Base-by-base conservation (phyloP, 2,113 vertebrate species). In the Lepus europaeus region DNA sequence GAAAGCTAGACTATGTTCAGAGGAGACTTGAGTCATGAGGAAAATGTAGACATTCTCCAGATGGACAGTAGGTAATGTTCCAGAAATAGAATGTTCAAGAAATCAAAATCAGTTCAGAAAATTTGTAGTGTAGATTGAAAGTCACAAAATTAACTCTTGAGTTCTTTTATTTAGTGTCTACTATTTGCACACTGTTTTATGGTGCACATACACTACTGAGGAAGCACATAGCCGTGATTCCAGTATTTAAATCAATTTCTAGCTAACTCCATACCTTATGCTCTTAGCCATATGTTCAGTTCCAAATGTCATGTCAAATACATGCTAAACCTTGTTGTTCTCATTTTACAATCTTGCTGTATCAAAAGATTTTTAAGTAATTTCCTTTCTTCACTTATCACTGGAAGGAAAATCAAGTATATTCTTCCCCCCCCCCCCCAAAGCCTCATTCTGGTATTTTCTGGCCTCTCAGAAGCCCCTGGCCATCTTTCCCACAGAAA, bases 351-450 rank as follows among this genome's bases (percentile, higher is more conserved):
- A 86, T 68, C 5, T 53, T 72, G 3, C 16, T 66, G 1, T 73
- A 91, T 61, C 49, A 61, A 88, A 87, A 81, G 17, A 36, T 23
- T 77, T 4, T 25, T 90, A 69, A 68, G 79, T 84, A 68, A 85
- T 39, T 20, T 59, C 3, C 8, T 61, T n/a, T 36, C 17, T 95
- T 69, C 20, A n/a, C 29, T 39, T 23, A 78, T 80, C 59, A 64
- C 20, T 29, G n/a, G 80, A 91, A 89, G 10, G 73, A 63, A 80
- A 73, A 51, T 89, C 59, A 86, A 86, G 22, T 93, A 59, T 85
- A 49, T 86, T 91, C 29, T 81, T 53, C n/a, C n/a, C n/a, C n/a
- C n/a, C n/a, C n/a, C 23, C 23, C 23, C 45, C 45, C 45, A 45
- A 45, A 45, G 45, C 45, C 6, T 45, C 45, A 45, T 45, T 45